These are phyloP conservation scores for Drosophila littoralis DNA, from an alignment of 1,140 invertebrate species.

Conservation along the genomic window DNA sequence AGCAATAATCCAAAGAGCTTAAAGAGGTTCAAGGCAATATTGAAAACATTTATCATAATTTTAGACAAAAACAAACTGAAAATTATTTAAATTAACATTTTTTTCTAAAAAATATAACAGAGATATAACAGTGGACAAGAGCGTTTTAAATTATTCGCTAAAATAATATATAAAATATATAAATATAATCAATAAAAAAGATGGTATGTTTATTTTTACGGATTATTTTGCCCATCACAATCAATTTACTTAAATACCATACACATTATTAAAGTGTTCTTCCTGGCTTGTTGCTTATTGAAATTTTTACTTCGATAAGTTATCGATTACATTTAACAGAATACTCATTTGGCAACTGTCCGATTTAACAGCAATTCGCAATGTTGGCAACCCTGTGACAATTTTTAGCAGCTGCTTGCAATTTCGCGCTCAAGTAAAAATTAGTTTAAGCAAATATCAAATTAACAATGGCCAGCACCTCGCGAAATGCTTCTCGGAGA, in stretches of 20 bases:
- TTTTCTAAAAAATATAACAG: too few species aligned
- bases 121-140: too few species aligned
- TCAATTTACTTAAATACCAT: too few species aligned
- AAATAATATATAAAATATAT: too few species aligned
- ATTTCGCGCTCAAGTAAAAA: constrained; percentile 20
- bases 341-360: background rate
- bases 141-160: too few species aligned
- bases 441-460: background rate
- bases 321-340: background rate
- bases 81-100: too few species aligned
- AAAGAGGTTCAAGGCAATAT: background rate
- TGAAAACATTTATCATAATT: too few species aligned
- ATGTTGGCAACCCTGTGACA: constrained; percentile 5
- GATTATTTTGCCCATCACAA: too few species aligned
- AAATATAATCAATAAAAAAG: too few species aligned
- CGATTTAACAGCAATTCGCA: background rate
- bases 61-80: background rate
- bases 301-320: background rate
- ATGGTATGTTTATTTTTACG: too few species aligned
- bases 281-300: too few species aligned
- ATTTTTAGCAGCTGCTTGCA: background rate
- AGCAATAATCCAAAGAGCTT: background rate
- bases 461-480: constrained; percentile 55
- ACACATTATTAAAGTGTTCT: too few species aligned
- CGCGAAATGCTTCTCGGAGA: constrained; percentile 38